These are phyloP conservation scores for Tragelaphus buxtoni DNA, from an alignment of 2,113 vertebrate species.

Conservation along the genomic window DNA sequence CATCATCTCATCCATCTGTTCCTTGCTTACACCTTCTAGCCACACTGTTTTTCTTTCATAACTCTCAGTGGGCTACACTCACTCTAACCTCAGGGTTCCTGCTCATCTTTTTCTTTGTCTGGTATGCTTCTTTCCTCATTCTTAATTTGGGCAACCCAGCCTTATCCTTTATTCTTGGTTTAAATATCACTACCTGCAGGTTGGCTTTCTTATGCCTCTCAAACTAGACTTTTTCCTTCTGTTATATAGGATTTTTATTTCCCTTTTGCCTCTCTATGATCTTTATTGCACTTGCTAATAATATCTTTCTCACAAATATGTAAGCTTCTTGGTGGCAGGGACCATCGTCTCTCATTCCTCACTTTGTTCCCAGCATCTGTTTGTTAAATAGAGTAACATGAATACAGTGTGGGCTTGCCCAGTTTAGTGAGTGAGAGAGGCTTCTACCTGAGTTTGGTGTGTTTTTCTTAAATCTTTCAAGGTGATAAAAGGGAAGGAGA, in stretches of 20 bases:
- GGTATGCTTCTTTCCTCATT: not conserved
- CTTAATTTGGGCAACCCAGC: not conserved
- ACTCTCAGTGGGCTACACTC: not conserved
- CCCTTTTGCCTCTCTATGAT: not conserved
- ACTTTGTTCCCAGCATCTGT: not conserved
- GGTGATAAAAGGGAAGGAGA: not conserved
- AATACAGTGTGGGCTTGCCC: not conserved
- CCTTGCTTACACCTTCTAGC: not conserved
- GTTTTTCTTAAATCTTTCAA: not conserved
- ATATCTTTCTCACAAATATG: not conserved
- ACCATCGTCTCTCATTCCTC: not conserved
- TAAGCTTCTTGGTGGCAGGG: not conserved
- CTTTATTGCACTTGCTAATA: not conserved
- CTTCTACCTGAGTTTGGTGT: not conserved
- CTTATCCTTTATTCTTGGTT: conserved; percentile 1
- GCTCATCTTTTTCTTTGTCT: not conserved
- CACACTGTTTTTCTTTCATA: not conserved
- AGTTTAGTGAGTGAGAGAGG: not conserved
- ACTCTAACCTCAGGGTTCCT: not conserved
- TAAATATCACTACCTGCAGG: not conserved
- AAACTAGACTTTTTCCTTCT: not conserved
- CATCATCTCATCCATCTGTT: not conserved
- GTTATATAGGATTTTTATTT: not conserved
- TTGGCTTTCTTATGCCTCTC: not conserved
- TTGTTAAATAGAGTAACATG: not conserved